These are phyloP conservation scores for Axis porcinus DNA, from an alignment of 2,113 vertebrate genomes.

Conservation along the genomic window DNA sequence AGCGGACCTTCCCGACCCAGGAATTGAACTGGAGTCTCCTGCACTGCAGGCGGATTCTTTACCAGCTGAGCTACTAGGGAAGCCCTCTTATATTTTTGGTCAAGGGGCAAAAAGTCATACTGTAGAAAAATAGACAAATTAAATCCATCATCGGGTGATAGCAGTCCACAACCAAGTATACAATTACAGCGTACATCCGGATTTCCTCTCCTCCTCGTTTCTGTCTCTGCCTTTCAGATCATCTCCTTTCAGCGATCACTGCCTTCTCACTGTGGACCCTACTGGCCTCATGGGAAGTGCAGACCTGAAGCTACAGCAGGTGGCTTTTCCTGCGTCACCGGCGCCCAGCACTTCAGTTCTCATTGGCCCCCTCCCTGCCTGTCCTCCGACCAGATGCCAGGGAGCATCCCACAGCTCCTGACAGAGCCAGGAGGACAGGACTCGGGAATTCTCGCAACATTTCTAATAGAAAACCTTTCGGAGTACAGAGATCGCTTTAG, in stretches of 20 bases:
- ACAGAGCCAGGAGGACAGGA: not conserved
- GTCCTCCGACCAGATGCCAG: not conserved
- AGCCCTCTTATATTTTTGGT: not conserved
- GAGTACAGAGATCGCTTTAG: not conserved
- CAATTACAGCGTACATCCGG: accelerated
- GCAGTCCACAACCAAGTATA: not conserved
- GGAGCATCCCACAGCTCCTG: not conserved
- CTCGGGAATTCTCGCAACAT: not conserved
- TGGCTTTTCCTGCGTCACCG: accelerated
- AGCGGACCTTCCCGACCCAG: too few species aligned
- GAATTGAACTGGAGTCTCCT: too few species aligned
- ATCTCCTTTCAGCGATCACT: not conserved
- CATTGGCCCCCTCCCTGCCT: accelerated
- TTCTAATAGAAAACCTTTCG: not conserved
- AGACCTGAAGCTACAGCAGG: accelerated
- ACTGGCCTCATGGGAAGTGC: accelerated
- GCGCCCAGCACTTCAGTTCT: accelerated
- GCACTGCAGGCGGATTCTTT: too few species aligned
- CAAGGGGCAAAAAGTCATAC: not conserved
- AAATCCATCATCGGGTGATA: accelerated
- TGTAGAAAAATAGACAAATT: not conserved
- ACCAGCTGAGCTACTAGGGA: not conserved
- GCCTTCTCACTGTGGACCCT: not conserved
- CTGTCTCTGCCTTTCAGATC: not conserved
- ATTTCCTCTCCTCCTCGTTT: not conserved